phyloP scores from a whole-genome alignment of 2,888 invertebrate genomes.

The Elmis aenea region DNA sequence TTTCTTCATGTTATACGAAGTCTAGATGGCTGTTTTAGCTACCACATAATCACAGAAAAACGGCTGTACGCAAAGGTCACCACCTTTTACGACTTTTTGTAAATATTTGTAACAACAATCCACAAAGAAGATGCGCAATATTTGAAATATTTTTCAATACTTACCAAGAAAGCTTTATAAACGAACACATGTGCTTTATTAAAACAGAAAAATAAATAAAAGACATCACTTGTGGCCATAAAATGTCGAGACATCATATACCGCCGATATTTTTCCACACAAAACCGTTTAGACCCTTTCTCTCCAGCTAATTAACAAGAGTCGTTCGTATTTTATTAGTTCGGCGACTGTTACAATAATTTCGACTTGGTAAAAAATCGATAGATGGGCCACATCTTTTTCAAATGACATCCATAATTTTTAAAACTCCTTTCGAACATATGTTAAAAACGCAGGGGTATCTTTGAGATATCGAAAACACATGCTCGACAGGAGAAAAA shows the following conservation, averaged over 20 bases:
- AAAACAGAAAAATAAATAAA: constrained; percentile 20
- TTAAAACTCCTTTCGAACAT: constrained; percentile 17
- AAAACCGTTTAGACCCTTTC: constrained; percentile 8
- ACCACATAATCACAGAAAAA: too few species aligned
- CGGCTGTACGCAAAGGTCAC: too few species aligned
- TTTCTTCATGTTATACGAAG: too few species aligned
- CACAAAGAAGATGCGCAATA: too few species aligned
- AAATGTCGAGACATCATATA: constrained; percentile 18
- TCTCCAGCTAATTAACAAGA: constrained; percentile 16
- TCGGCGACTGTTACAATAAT: constrained; percentile 13
- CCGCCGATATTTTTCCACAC: constrained; percentile 21
- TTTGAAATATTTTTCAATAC: constrained; percentile 8
- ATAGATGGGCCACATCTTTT: constrained; percentile 15
- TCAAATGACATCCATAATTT: constrained; percentile 17
- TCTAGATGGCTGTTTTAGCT: too few species aligned
- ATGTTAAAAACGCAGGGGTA: constrained; percentile 21
- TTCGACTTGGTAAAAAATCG: constrained; percentile 15
- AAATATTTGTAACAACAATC: too few species aligned
- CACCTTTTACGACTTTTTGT: too few species aligned
- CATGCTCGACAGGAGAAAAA: too few species aligned
- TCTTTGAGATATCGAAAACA: constrained; percentile 24
- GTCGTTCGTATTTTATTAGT: constrained; percentile 12
- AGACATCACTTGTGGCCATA: constrained; percentile 19
- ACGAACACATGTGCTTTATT: constrained; percentile 20
- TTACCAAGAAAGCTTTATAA: constrained; percentile 12